Evolutionary conservation across 1,140 invertebrate species (phyloP).

Genomic region (Protaetia brevitarsis): DNA sequence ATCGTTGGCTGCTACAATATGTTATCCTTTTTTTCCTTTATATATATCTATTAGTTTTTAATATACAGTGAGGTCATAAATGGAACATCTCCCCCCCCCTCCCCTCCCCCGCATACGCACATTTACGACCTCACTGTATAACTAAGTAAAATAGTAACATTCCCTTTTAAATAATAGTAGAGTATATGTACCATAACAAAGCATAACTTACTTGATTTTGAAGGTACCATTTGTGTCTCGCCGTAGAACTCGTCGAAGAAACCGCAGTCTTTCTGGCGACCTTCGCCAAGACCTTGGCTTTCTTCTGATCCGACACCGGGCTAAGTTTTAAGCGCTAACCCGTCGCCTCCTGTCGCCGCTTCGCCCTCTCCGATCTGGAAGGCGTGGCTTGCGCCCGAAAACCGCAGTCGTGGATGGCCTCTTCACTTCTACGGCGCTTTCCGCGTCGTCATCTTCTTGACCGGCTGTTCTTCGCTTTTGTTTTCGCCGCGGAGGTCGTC

Average conservation of each 20-base stretch:
- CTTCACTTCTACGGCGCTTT: background rate
- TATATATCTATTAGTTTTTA: too few relatives aligned
- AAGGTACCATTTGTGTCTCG: slow-evolving; percentile 1
- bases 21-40: too few relatives aligned
- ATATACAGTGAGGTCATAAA: too few relatives aligned
- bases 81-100: too few relatives aligned
- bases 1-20: too few relatives aligned
- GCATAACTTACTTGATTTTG: slow-evolving; percentile 28
- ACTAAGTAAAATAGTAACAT: too few relatives aligned
- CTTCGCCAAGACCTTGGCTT: slow-evolving; percentile 46
- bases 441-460: slow-evolving; percentile 4
- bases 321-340: slow-evolving; percentile 29
- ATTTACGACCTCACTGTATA: too few relatives aligned
- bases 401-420: background rate
- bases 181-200: too few relatives aligned
- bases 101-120: too few relatives aligned
- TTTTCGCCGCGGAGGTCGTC: too few relatives aligned
- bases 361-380: slow-evolving; percentile 24
- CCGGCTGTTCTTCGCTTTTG: slow-evolving; percentile 21
- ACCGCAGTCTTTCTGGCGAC: slow-evolving; percentile 40
- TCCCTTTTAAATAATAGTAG: too few relatives aligned
- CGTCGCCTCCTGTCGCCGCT: slow-evolving; percentile 24
- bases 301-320: slow-evolving; percentile 46
- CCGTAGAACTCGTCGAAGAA: slow-evolving; percentile 19
- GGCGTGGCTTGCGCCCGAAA: too few relatives aligned